Percentiles rank a stretch among this genome's conserved stretches.
These are phyloP conservation scores for Arrhopalites spinosus DNA, from an alignment of 2,888 invertebrate species.

Conservation along the genomic window DNA sequence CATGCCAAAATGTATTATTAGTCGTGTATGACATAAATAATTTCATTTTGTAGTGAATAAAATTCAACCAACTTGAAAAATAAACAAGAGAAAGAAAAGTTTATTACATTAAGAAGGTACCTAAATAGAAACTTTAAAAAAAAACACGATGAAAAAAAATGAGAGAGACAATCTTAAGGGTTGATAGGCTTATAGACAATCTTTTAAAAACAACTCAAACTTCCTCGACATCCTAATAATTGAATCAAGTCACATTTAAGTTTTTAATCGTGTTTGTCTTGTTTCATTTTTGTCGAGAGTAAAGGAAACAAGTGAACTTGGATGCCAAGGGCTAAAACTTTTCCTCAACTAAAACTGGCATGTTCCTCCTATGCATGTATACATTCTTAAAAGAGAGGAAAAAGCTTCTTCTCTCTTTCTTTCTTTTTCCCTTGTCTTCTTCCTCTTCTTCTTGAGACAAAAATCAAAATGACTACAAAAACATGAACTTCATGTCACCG, in stretches of 20 bases:
- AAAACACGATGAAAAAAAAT: not conserved
- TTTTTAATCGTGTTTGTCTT: constrained; percentile 41
- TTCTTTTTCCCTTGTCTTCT: not conserved
- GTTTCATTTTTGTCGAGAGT: constrained; percentile 34
- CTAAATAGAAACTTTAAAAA: not conserved
- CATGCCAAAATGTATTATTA: too few species aligned
- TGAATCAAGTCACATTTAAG: constrained; percentile 38
- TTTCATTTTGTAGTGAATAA: too few species aligned
- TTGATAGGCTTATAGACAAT: constrained; percentile 9
- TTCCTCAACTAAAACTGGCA: not conserved
- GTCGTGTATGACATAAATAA: too few species aligned
- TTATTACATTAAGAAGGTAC: not conserved
- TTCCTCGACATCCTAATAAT: constrained; percentile 27
- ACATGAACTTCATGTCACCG: constrained; percentile 20
- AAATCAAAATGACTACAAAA: constrained; percentile 26
- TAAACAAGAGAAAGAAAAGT: too few species aligned
- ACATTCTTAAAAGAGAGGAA: not conserved
- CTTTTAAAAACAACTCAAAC: constrained; percentile 26
- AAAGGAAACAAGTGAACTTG: not conserved
- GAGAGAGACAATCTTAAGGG: not conserved
- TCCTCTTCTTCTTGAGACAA: constrained; percentile 7
- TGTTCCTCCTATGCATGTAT: not conserved
- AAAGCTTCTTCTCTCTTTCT: not conserved
- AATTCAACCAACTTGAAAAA: too few species aligned
- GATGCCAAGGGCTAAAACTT: not conserved